Evolutionary conservation across 2,888 invertebrate species (phyloP), one percentile per base, ranked within the genome.

Genomic region (Carcina quercana): DNA sequence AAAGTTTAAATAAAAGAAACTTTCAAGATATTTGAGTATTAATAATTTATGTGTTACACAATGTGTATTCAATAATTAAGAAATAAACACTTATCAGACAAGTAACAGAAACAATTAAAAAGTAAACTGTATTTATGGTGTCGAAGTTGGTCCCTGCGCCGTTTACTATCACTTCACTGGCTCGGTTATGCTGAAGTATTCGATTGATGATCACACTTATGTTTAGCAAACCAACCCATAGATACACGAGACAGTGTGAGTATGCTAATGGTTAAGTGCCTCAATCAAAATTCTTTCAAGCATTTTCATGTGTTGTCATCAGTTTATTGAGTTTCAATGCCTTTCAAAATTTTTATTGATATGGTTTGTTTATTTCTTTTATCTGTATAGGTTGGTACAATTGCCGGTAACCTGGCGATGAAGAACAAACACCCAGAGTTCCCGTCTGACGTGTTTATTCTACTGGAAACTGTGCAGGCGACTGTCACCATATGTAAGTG

Each of bases 401-500:
- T 93, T 36, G 92, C 89, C 33, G 93, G 93, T n/a, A 93, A 93
- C 42, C 50, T 84, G 32, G 69, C 68, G 0, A 31, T 91, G 47
- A 93, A 93, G 58, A 87, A 91, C 52, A 56, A 70, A 12, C 85
- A 91, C 50, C 78, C 70, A 1, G 89, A 90, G 22, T 93, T 93
- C 55, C 89, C 88, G 0, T 93, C 93, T 0, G 93, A 94, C 56
- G 54, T 93, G 6, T 92, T 89, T 47, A 52, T 91, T 2, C 68
- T 91, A 4, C 52, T 91, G 8, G 87, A 86, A 63, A 87, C 89
- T 1, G 86, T 87, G 8, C 85, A 86, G 25, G 88, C 88, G 1
- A 60, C 68, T 14, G 48, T 89, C 6, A 83, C 80, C 8, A 57
- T 87, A 36, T 66, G 88, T 86, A 66, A n/a, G n/a, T n/a, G n/a